Percentiles rank a stretch among this genome's conserved stretches.
These are phyloP conservation scores for Drosophila pseudotalamancana DNA, from an alignment of 2,888 invertebrate genomes.

Conservation along the genomic window DNA sequence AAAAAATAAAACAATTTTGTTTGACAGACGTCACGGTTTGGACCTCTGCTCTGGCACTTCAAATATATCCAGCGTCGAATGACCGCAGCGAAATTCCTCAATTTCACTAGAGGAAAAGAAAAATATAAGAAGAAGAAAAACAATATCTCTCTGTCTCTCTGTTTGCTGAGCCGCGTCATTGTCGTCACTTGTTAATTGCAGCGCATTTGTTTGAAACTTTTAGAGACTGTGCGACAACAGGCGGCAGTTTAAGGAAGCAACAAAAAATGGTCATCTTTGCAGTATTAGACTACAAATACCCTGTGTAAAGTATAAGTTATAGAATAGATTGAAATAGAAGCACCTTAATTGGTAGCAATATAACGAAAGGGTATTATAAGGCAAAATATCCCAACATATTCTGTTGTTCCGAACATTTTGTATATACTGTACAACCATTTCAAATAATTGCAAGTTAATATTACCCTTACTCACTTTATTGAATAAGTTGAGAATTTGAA, in stretches of 20 bases:
- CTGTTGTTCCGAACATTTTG: too few species aligned
- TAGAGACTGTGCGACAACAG: constrained; percentile 10
- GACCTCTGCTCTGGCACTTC: constrained; percentile 9
- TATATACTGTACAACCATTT: too few species aligned
- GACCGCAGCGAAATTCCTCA: constrained; percentile 33
- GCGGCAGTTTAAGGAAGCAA: constrained; percentile 27
- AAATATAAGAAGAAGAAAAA: constrained; percentile 7
- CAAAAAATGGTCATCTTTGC: neutral
- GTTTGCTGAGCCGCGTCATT: constrained; percentile 15
- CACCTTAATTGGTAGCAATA: too few species aligned
- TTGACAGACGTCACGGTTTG: constrained; percentile 38
- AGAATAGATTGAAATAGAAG: too few species aligned
- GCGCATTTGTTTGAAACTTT: constrained; percentile 21
- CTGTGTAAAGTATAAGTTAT: neutral
- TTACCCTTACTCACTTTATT: too few species aligned
- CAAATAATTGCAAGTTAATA: too few species aligned
- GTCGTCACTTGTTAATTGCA: constrained; percentile 46
- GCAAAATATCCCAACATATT: too few species aligned
- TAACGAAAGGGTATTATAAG: too few species aligned
- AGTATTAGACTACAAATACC: neutral
- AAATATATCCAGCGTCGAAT: constrained; percentile 8
- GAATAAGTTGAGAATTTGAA: too few species aligned
- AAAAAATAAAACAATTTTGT: constrained; percentile 31
- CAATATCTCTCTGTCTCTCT: neutral
- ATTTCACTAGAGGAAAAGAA: constrained; percentile 39